Percentiles rank a stretch among this genome's conserved stretches.
phyloP scores from a whole-genome alignment of 2,113 vertebrate genomes.

The Gracilinanus agilis region DNA sequence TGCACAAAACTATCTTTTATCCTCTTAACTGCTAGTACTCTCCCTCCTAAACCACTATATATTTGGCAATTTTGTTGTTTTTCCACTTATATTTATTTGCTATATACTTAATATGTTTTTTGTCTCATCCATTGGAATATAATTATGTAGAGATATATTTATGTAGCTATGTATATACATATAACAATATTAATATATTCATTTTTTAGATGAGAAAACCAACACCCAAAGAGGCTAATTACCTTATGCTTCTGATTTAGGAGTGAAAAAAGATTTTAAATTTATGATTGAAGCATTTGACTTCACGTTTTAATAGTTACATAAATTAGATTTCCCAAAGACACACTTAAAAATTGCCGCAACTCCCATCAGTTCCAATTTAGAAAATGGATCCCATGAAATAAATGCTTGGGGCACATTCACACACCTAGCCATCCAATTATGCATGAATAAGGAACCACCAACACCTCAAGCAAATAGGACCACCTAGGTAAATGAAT shows the following conservation, averaged over 20 bases:
- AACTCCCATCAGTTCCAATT: constrained; percentile 63
- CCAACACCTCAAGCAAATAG: constrained; percentile 43
- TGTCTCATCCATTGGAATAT: no score
- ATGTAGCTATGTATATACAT: no score
- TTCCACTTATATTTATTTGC: no score
- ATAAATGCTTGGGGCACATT: constrained; percentile 54
- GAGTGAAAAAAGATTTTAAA: constrained; percentile 62
- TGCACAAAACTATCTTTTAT: no score
- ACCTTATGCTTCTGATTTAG: constrained; percentile 55
- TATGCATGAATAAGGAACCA: constrained; percentile 63
- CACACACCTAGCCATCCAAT: constrained; percentile 59
- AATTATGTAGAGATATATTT: no score
- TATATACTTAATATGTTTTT: no score
- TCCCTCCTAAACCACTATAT: no score
- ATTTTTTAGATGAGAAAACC: not conserved
- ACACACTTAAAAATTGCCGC: constrained; percentile 55
- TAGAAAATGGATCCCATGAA: constrained; percentile 63
- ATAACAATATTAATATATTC: not conserved
- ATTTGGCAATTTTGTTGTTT: no score
- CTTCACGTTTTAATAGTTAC: constrained; percentile 68
- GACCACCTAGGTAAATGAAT: constrained; percentile 48
- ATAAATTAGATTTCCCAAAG: constrained; percentile 68
- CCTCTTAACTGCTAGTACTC: no score
- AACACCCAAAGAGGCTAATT: not conserved
- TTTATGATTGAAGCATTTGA: constrained; percentile 65